Evolutionary conservation across 1,140 invertebrate genomes (phyloP), one percentile per base, ranked within the genome.

Genomic region (Solenopsis fugax): DNA sequence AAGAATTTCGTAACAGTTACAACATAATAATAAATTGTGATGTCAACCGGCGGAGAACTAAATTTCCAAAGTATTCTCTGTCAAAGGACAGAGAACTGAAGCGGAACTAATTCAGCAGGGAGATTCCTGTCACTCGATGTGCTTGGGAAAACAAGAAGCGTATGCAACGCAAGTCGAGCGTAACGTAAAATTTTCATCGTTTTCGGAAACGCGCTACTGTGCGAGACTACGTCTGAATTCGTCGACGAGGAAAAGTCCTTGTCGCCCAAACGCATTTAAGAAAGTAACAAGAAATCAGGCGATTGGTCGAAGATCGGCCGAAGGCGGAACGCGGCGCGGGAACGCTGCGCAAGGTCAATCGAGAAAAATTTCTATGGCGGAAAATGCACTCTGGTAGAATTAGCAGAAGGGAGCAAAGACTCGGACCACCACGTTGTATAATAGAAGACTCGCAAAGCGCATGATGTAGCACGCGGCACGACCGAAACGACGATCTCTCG

Each of bases 221-320:
- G 10, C 10, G 62, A 41, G 12, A n/a, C 56, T 29, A 21, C 7
- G 67, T 16, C 52, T 34, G 50, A 41, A 56, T 21, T 41, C 34
- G 9, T 54, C 62, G 65, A 72, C 12, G 52, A 10, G 52, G 24
- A 73, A 60, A 82, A 50, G 34, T 62, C n/a, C 54, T 21, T 16
- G 54, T 82, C 54, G 80, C 41, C 12, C 6, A 37, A n/a, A 82
- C 58, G 80, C 80, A 84, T 69, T 84, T 69, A 37, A 24, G 54
- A 72, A 84, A 84, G 75, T 84, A 75, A 84, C 69, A 75, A 75
- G 76, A 41, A 64, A 54, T 37, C 18, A 18, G 10, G 78, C 80
- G 48, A 75, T 62, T 21, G 54, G 29, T 41, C 41, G 41, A 41
- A 41, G 13, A 48, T 52, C 37, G 48, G 34, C 24, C 9, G 64